Base-by-base conservation (phyloP, 2,797 vertebrate genomes). In the Fistularia commersonii region DNA sequence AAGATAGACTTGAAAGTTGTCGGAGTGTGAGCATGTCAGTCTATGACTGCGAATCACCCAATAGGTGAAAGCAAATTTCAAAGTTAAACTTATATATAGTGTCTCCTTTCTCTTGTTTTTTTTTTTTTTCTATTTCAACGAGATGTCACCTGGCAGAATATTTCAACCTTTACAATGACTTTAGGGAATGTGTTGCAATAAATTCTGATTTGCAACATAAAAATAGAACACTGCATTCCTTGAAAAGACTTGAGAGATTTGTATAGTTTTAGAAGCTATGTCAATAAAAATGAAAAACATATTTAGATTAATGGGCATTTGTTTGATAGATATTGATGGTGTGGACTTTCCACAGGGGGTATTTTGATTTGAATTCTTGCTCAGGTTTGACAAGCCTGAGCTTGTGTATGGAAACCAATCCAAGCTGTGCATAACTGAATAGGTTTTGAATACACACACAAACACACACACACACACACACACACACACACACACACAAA, bases 171-270 rank as follows among this genome's bases (percentile, higher is more conserved):
- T 61, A 69, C 36, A 48, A 32, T 5, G 3, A 58, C 43, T 64
- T n/a, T 45, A 7, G 70, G 74, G 72, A 59, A 74, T 71, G 52
- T 61, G 48, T 62, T 74, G 69, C 69, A 80, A 77, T 79, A 79
- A 74, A 75, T 49, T 57, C 48, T 40, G 52, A 61, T 72, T 67
- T 70, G 65, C 49, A 39, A 66, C 61, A 59, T 78, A 57, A 76
- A 72, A 72, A 52, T 55, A 67, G 77, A 65, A 43, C 48, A 44
- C 12, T 6, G 41, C 48, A 66, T 75, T 56, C 57, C 47, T 49
- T 54, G 23, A 69, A 74, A 77, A 61, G 49, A 72, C 23, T 66
- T 64, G 61, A 8, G 38, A 7, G 7, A 32, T 65, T 58, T 38
- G 37, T 40, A 12, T 32, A 39, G 47, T 4, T 23, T 23, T 23